Evolutionary conservation across 2,888 invertebrate genomes (phyloP).

Genomic region (Smittia aterrima): DNA sequence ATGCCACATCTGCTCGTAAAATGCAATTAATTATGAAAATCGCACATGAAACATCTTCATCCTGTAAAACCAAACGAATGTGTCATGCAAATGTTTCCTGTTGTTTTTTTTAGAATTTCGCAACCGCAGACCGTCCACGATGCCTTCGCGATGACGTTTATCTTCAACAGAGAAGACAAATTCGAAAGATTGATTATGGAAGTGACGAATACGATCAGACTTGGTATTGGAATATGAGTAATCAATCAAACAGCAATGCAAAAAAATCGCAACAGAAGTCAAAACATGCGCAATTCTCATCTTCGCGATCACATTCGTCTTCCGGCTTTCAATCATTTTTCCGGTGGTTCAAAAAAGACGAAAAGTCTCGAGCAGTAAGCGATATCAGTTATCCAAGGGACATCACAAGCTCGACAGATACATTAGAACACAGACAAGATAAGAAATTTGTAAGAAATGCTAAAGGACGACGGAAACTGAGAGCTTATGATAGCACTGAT

Average conservation of each 20-base stretch:
- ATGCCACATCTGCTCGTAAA: neutral
- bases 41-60: neutral
- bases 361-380: constrained; percentile 48
- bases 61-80: neutral
- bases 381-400: constrained; percentile 48
- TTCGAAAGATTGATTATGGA: constrained; percentile 18
- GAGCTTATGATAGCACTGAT: constrained; percentile 44
- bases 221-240: constrained; percentile 35
- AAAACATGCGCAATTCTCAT: constrained; percentile 47
- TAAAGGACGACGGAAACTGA: constrained; percentile 43
- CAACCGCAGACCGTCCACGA: constrained; percentile 37
- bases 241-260: constrained; percentile 45
- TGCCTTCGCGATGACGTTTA: constrained; percentile 27
- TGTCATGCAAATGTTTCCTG: constrained; percentile 1
- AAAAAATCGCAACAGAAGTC: constrained; percentile 39
- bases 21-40: neutral
- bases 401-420: constrained; percentile 47
- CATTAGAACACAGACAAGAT: constrained; percentile 42
- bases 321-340: constrained; percentile 62
- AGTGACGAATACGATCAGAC: constrained; percentile 17
- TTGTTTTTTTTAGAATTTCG: constrained; percentile 28
- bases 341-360: constrained; percentile 68
- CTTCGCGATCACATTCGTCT: constrained; percentile 49
- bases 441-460: neutral
- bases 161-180: neutral